Percentiles rank a stretch among this genome's conserved stretches.
phyloP scores from a whole-genome alignment of 2,888 invertebrate species.

The Drosophila greeni region DNA sequence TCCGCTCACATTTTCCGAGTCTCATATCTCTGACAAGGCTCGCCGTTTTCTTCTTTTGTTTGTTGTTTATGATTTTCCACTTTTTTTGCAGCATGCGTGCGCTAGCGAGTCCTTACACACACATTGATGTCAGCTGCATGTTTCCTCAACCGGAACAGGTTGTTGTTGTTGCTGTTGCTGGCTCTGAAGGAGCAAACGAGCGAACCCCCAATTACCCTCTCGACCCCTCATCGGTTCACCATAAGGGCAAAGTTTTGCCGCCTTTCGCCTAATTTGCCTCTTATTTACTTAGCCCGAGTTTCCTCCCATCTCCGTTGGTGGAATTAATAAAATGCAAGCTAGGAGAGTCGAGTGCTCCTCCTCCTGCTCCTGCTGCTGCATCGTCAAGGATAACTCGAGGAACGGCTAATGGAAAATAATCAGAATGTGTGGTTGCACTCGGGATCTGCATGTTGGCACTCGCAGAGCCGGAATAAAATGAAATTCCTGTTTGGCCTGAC shows the following conservation, averaged over 20 bases:
- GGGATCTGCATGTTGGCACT: slow-evolving; percentile 33
- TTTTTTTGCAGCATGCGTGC: slow-evolving; percentile 14
- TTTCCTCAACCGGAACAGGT: slow-evolving; percentile 44
- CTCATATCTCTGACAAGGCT: slow-evolving; percentile 34
- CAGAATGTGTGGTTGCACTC: slow-evolving; percentile 41
- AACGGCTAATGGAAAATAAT: slow-evolving; percentile 47
- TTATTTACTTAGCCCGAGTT: slow-evolving; percentile 48
- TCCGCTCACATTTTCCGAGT: slow-evolving; percentile 36
- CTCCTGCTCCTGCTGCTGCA: neutral
- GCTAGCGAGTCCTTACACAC: slow-evolving; percentile 40
- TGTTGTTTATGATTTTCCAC: slow-evolving; percentile 34
- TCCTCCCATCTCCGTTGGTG: slow-evolving; percentile 17
- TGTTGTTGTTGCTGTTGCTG: slow-evolving; percentile 2
- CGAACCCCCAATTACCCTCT: slow-evolving; percentile 27
- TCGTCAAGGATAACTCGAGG: slow-evolving; percentile 13
- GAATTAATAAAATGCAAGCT: slow-evolving; percentile 45
- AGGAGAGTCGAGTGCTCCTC: neutral
- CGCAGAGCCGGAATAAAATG: slow-evolving; percentile 23
- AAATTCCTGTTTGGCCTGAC: slow-evolving; percentile 38
- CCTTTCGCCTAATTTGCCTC: slow-evolving; percentile 50
- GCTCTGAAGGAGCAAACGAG: slow-evolving; percentile 13
- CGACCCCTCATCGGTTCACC: neutral
- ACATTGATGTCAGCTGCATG: slow-evolving; percentile 65
- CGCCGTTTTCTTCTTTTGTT: slow-evolving; percentile 28
- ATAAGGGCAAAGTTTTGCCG: slow-evolving; percentile 28